Conservation (phyloP, 2,888 invertebrate genomes). For the Lasioglossum pauxillum region DNA sequence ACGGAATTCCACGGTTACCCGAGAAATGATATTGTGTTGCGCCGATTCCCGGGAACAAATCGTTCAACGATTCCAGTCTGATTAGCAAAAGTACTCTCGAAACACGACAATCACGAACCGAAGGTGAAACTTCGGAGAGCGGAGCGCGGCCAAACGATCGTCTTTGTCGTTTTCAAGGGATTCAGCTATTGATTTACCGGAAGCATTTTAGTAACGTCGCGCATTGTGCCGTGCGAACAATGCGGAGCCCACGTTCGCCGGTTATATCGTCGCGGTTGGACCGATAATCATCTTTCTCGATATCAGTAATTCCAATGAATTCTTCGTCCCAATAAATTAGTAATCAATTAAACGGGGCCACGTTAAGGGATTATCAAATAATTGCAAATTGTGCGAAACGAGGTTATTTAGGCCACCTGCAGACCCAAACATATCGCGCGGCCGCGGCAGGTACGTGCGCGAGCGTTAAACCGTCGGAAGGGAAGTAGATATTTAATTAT, state of each 20-base stretch:
- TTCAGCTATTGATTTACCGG: conserved; percentile 39
- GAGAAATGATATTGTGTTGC: background rate
- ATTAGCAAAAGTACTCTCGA: background rate
- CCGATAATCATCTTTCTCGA: conserved; percentile 51
- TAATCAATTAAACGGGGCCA: conserved; percentile 53
- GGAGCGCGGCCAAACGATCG: background rate
- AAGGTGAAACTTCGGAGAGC: background rate
- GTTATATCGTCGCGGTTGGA: conserved; percentile 22
- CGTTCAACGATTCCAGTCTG: background rate
- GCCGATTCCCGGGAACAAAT: background rate
- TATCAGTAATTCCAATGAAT: conserved; percentile 52
- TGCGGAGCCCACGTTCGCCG: conserved; percentile 9
- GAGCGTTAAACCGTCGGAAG: conserved; percentile 7
- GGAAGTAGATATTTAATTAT: conserved; percentile 47
- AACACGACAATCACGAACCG: background rate
- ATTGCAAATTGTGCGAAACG: conserved; percentile 56
- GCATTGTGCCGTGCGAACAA: conserved; percentile 40
- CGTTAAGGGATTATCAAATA: conserved; percentile 57
- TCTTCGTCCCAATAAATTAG: conserved; percentile 53
- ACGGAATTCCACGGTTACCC: background rate
- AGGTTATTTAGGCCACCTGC: conserved; percentile 43
- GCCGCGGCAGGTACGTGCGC: background rate
- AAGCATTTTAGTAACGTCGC: conserved; percentile 7
- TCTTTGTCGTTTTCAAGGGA: background rate
- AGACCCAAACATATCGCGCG: conserved; percentile 32